Percentiles rank a stretch among this genome's conserved stretches.
These are phyloP conservation scores for Anolis carolinensis DNA, from an alignment of 2,113 vertebrate genomes.

Conservation along the genomic window DNA sequence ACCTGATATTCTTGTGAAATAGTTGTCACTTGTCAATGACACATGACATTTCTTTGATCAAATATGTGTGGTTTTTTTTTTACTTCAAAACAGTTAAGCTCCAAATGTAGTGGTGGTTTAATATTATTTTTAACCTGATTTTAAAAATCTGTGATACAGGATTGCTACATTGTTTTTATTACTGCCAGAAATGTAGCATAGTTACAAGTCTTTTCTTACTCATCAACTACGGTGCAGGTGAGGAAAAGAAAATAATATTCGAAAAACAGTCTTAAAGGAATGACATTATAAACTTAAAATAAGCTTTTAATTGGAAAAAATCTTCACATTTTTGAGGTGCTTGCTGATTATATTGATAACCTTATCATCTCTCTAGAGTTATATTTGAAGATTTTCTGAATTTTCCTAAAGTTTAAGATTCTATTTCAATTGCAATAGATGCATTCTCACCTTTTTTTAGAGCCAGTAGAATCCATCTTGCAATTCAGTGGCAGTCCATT, in stretches of 20 bases:
- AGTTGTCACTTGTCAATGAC: constrained; percentile 43
- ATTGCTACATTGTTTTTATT: neutral
- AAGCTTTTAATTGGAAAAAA: neutral
- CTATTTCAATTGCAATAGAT: too few species aligned
- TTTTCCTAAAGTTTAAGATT: neutral
- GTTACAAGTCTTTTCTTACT: neutral
- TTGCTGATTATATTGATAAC: neutral
- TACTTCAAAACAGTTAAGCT: neutral
- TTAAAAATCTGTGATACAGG: neutral
- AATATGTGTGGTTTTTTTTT: neutral
- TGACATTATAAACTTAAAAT: neutral
- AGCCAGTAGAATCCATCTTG: too few species aligned
- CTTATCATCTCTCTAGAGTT: neutral
- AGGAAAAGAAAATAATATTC: neutral
- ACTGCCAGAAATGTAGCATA: neutral
- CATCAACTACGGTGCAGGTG: neutral
- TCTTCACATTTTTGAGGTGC: neutral
- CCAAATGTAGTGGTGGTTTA: neutral
- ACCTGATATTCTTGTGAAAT: constrained; percentile 35
- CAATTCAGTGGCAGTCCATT: too few species aligned
- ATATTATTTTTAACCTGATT: neutral
- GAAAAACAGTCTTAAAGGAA: neutral
- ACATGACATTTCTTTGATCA: constrained; percentile 35
- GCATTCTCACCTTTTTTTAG: too few species aligned
- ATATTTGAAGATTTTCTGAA: neutral